These are phyloP conservation scores for Phoenoteleia sp. DNA, from an alignment of 2,888 invertebrate species.

Conservation along the genomic window DNA sequence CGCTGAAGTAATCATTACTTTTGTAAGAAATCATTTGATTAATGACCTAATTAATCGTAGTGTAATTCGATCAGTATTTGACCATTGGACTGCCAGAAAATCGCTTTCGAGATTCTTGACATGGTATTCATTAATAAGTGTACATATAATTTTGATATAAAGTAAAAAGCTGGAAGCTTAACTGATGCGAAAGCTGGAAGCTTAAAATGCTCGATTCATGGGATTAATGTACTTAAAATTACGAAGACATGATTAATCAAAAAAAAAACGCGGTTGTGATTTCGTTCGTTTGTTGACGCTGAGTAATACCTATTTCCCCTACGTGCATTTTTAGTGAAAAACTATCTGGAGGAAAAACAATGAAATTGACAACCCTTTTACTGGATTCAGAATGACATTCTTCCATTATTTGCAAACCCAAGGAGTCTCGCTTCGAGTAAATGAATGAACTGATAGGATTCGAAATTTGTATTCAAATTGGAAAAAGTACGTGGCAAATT, in stretches of 20 bases:
- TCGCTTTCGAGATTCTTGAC: conserved; percentile 62
- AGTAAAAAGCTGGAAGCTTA: conserved; percentile 77
- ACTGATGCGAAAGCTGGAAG: conserved; percentile 77
- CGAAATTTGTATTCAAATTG: conserved; percentile 40
- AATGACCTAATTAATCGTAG: background rate
- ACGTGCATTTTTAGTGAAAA: too few species aligned
- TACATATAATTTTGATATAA: conserved; percentile 84
- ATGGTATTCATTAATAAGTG: conserved; percentile 73
- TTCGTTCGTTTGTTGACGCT: background rate
- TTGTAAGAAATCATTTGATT: background rate
- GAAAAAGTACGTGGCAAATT: conserved; percentile 47
- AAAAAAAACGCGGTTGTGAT: conserved; percentile 6
- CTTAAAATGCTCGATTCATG: conserved; percentile 80
- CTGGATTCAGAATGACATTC: conserved; percentile 1
- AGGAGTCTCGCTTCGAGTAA: conserved; percentile 16
- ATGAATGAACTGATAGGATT: conserved; percentile 34
- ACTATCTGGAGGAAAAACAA: too few species aligned
- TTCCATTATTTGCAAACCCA: background rate
- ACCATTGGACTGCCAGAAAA: background rate
- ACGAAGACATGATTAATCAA: conserved; percentile 41
- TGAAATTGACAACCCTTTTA: background rate
- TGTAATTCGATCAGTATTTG: conserved; percentile 27
- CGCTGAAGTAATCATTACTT: background rate
- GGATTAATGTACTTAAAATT: conserved; percentile 60
- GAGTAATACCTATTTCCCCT: too few species aligned